Percentiles rank a stretch among this genome's conserved stretches.
These are phyloP conservation scores for Ypsolopha scabrella DNA, from an alignment of 2,888 invertebrate species.

Conservation along the genomic window DNA sequence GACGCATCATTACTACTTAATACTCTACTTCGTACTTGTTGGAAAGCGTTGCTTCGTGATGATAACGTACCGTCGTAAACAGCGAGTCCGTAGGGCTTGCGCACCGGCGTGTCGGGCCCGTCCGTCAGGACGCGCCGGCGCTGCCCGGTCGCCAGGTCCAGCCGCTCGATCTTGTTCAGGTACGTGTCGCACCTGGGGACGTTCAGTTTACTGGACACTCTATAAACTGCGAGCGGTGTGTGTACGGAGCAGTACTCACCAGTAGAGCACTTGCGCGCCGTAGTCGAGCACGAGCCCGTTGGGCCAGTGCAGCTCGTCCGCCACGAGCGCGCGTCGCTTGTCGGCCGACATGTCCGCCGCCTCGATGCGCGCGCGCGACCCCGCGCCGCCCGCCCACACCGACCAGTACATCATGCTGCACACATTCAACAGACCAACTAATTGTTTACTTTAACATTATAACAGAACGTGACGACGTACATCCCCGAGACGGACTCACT, in stretches of 20 bases:
- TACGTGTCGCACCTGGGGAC: constrained; percentile 75
- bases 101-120: constrained; percentile 39
- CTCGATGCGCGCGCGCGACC: constrained; percentile 71
- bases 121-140: constrained; percentile 53
- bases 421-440: background rate
- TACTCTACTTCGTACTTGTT: too few relatives aligned
- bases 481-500: background rate
- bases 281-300: constrained; percentile 73
- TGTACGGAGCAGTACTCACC: constrained; percentile 18
- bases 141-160: constrained; percentile 35
- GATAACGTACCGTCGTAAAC: constrained; percentile 55
- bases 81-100: constrained; percentile 78
- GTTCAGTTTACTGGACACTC: too few relatives aligned
- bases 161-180: constrained; percentile 73
- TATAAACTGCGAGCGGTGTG: too few relatives aligned
- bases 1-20: background rate
- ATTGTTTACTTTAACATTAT: too few relatives aligned
- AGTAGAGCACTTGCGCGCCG: constrained; percentile 33
- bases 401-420: constrained; percentile 79
- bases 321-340: constrained; percentile 67
- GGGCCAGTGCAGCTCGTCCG: constrained; percentile 75
- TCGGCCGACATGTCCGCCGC: constrained; percentile 82
- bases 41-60: too few relatives aligned
- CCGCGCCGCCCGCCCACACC: constrained; percentile 72
- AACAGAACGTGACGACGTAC: too few relatives aligned